Base-by-base conservation (phyloP, 2,888 invertebrate genomes). In the Saturnia pavonia region DNA sequence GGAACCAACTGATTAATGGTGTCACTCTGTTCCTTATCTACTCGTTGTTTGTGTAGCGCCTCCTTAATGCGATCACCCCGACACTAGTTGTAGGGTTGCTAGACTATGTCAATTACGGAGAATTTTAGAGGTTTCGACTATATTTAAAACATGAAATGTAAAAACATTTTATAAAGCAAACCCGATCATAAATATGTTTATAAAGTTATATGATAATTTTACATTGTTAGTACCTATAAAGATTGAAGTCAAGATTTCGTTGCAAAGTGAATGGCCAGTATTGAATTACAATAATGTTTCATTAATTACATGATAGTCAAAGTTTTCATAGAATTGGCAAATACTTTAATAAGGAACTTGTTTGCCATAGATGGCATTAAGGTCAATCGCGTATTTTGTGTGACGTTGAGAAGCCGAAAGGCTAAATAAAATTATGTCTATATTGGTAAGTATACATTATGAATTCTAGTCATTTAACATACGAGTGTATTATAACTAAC, bases 1-100 rank as follows among this genome's bases (percentile, higher is more conserved):
- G 83, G 83, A 82, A 87, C 81, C 85, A 80, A 76, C 88, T 91
- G 92, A 92, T 91, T 91, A 91, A 92, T 91, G 91, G 82, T 88
- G 86, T 87, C 87, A 88, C 88, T 87, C 80, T 81, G 76, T 78
- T 80, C 57, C 84, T 91, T 92, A 91, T 92, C 91, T 80, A 74
- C 72, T 77, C 75, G 77, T 73, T 76, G 80, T 84, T 85, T 86
- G 85, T 87, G 84, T 87, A 83, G 88, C 89, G 86, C 87, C 89
- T 87, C 80, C 85, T 82, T 91, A 91, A 91, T 91, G 90, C 88
- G 88, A 89, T 89, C 89, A 89, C 84, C 82, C 83, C 80, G 80
- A 81, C 77, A 83, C 40, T 34, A 80, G 78, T 79, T 75, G 19
- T 66, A 63, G 54, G 68, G 65, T 68, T 71, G 63, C 19, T n/a